phyloP scores from a whole-genome alignment of 2,797 vertebrate species.

The Myripristis jacobus region DNA sequence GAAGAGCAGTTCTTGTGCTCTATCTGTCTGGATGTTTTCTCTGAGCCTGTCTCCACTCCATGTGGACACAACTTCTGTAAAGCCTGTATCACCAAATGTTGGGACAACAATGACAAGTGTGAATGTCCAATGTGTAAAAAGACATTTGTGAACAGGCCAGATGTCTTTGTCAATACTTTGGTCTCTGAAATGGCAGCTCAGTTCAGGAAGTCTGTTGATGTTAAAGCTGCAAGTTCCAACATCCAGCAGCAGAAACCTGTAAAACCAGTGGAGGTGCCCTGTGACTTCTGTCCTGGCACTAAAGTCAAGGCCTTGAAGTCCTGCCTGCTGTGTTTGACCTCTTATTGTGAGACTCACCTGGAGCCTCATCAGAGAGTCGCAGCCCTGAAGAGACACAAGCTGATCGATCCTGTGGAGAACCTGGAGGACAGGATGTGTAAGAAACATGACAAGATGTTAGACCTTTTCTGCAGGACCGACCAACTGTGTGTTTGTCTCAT shows the following conservation, averaged over 20 bases:
- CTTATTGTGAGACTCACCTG: no score
- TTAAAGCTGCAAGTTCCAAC: background rate
- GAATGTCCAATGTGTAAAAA: constrained; percentile 66
- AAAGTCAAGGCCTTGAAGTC: constrained; percentile 60
- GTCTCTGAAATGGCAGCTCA: background rate
- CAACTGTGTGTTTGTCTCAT: constrained; percentile 37
- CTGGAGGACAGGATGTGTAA: no score
- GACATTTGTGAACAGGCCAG: constrained; percentile 41
- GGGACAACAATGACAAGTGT: constrained; percentile 33
- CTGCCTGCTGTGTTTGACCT: no score
- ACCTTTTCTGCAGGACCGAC: constrained; percentile 56
- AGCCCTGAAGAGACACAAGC: no score
- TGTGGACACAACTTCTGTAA: constrained; percentile 75
- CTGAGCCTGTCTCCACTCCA: constrained; percentile 64
- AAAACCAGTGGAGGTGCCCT: constrained; percentile 53
- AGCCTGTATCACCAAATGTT: constrained; percentile 55
- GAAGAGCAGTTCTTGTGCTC: no score
- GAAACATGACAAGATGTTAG: constrained; percentile 58
- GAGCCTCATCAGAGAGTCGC: no score
- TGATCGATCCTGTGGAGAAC: no score
- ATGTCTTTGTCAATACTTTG: constrained; percentile 61
- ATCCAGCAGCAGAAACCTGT: background rate
- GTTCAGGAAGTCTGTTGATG: constrained; percentile 56
- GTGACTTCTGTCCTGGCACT: constrained; percentile 53
- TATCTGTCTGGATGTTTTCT: constrained; percentile 67